Evolutionary conservation across 2,888 invertebrate species (phyloP), one percentile per base, ranked within the genome.

Genomic region (Ormyrus pomaceus): DNA sequence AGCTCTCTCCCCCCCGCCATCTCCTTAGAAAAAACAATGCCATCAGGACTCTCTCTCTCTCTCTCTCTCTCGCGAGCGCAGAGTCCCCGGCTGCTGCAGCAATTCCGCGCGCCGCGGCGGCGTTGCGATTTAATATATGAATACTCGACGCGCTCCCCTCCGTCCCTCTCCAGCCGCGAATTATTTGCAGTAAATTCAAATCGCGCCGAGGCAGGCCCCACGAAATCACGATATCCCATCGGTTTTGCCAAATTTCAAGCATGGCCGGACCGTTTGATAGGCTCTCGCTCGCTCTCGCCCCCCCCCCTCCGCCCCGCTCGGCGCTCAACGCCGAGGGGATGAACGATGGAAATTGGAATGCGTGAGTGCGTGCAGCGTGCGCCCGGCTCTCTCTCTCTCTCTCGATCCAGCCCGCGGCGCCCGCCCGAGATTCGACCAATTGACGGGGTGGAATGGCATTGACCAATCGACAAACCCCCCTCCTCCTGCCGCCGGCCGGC

Each of bases 221-320:
- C 73, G 74, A 75, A 82, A 80, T 82, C 79, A 80, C 85, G 86
- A 87, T 86, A 87, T 86, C 86, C 84, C 83, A 74, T 81, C 82
- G 84, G 84, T 85, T 85, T 84, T 82, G 82, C 83, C 84, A 85
- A 87, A 87, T 87, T 87, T 87, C 86, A 86, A 86, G 88, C 86
- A 85, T 86, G 86, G 86, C 86, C 86, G 87, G 85, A 79, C 84
- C 84, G 84, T 86, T 87, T 87, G 86, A 88, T 87, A 82, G 87
- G 86, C 87, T 86, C 85, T 84, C 85, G 84, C 84, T n/a, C 34
- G 66, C 68, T 48, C 34, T 34, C 13, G 9, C 55, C 10, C 45
- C 6, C 8, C 8, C 10, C 51, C 50, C 71, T 51, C 55, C 7
- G 62, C 46, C 34, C 45, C 46, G n/a, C 34, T 34, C 48, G 11